Base-by-base conservation (phyloP, 2,113 vertebrate species). In the Myotis davidii region DNA sequence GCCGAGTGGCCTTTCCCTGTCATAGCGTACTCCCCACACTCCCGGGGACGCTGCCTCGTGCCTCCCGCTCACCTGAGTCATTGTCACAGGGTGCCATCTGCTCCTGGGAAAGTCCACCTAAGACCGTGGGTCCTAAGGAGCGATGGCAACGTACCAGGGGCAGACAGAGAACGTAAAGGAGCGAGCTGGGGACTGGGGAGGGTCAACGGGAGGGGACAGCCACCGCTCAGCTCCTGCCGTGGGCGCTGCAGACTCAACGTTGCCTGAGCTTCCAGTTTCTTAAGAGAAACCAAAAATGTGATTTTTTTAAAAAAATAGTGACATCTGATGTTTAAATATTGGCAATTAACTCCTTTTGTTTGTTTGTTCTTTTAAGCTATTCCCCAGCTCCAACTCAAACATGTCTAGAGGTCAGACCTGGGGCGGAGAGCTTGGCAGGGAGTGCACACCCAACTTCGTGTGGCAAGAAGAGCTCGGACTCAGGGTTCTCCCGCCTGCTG, bases 401-500 rank as follows among this genome's bases (percentile, higher is more conserved):
- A 20, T 4, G 27, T 14, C 23, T 67, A 34, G 83, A 72, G 29
- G 13, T 21, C 25, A 39, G 72, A 32, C 48, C 81, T 34, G 20
- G 0, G 45, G 69, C 54, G 18, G 45, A 69, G 50, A 56, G 32
- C 23, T 61, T 74, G 48, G 65, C 5, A 17, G 32, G 34, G 56
- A 42, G 79, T 0, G 1, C 23, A 4, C 6, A 42, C 11, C 23
- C 23, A 4, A 25, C 23, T 45, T 37, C 34, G 4, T 2, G 25
- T 27, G 39, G 25, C 3, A 5, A 81, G 48, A 42, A 73, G 42
- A 78, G 39, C 76, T 20, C 0, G 1, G 48, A 3, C 25, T 11
- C 0, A 0, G 4, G 37, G 5, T 11, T 48, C 34, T n/a, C 2
- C 52, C 9, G 1, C 1, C 0, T 2, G 34, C 32, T 9, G 39